Base-by-base conservation (phyloP, 2,113 vertebrate genomes). In the Carettochelys insculpta region DNA sequence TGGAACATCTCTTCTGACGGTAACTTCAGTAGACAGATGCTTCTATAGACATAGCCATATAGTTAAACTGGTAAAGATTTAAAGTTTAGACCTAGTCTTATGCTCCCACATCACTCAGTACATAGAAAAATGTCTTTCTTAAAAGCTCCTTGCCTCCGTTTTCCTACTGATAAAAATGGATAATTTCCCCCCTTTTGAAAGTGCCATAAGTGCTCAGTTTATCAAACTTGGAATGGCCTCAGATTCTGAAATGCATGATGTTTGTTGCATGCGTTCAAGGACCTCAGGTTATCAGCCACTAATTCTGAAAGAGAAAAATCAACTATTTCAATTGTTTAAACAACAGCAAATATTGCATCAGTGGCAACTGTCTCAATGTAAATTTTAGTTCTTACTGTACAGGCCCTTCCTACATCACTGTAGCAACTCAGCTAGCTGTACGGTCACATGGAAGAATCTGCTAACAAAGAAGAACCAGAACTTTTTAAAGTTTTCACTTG, bases 91-190 rank as follows among this genome's bases (percentile, higher is more conserved):
- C n/a, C 51, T 92, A 1, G n/a, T n/a, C n/a, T 68, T n/a, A 68
- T 2, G n/a, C 17, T 38, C n/a, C n/a, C 9, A 83, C 90, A 43
- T 24, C 34, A 41, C 19, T 90, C 41, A 43, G 77, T 20, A n/a
- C 14, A n/a, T 77, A 41, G 82, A 41, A 68, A 95, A 90, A 90
- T 81, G n/a, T 78, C 90, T 91, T 52, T 82, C 68, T 73, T 73
- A 43, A 71, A 71, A 20, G 24, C 41, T 45, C 11, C 41, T 27
- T 45, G 52, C 53, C 50, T 48, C 34, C 1, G 10, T 3, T 61
- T 92, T 38, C 87, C 92, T 68, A 71, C 38, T 80, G 75, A 68
- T 43, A n/a, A 45, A 29, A 27, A 38, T 48, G 38, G 27, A 12
- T 8, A 56, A 34, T 24, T 51, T 53, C 41, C 31, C 3, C 19